Percentiles rank a stretch among this genome's conserved stretches.
These are phyloP conservation scores for Sylvia borin DNA, from an alignment of 2,797 vertebrate genomes.

Conservation along the genomic window DNA sequence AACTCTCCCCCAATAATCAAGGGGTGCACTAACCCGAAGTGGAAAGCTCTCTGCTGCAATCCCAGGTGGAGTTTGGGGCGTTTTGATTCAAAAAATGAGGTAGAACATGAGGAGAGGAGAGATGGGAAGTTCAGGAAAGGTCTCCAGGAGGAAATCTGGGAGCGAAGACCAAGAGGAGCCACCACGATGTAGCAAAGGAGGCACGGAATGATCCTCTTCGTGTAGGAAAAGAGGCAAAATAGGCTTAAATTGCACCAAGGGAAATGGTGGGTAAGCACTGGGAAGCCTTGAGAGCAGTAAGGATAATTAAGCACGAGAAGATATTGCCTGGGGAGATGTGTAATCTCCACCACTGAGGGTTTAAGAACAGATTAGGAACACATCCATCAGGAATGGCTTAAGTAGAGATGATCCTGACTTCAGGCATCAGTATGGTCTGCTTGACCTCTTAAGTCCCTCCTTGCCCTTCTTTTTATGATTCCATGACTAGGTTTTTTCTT, in stretches of 20 bases:
- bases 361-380: conserved; percentile 51
- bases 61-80: background rate
- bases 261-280: conserved; percentile 1
- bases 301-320: conserved; percentile 39
- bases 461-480: conserved; percentile 42
- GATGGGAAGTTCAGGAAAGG: background rate
- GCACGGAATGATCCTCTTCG: background rate
- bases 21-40: rapidly evolving
- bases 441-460: conserved; percentile 50
- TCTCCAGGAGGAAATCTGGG: background rate
- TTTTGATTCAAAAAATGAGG: background rate
- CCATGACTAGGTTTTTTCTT: background rate
- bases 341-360: conserved; percentile 42
- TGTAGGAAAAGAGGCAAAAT: background rate
- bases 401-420: conserved; percentile 50
- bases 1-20: background rate
- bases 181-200: rapidly evolving
- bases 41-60: background rate
- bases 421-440: conserved; percentile 31
- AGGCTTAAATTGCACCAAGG: background rate
- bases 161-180: background rate
- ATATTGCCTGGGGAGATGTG: conserved; percentile 55
- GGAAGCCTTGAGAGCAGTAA: background rate
- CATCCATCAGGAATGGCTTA: conserved; percentile 54
- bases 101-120: background rate